phyloP scores from a whole-genome alignment of 1,140 invertebrate genomes.

The Hypsibius dujardini region DNA sequence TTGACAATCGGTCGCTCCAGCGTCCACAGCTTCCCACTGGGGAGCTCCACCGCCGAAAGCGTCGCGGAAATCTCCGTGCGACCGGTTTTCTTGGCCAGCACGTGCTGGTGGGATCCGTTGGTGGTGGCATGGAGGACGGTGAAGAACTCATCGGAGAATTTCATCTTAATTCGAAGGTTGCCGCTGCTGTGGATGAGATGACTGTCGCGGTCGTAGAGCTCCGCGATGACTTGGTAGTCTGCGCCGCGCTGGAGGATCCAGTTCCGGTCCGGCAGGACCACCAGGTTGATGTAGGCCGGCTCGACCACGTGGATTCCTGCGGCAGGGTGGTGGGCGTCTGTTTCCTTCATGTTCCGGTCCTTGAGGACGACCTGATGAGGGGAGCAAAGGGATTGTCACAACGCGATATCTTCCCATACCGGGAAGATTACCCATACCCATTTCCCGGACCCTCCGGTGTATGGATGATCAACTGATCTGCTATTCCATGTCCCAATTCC shows the following conservation, averaged over 20 bases:
- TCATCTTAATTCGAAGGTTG: slow-evolving; percentile 42
- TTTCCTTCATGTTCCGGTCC: slow-evolving; percentile 27
- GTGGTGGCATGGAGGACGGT: slow-evolving; percentile 39
- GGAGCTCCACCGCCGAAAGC: slow-evolving; percentile 36
- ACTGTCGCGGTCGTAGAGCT: slow-evolving; percentile 22
- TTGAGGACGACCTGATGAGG: slow-evolving; percentile 23
- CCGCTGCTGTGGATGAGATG: slow-evolving; percentile 22
- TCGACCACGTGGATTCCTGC: slow-evolving; percentile 33
- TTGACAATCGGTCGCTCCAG: neutral
- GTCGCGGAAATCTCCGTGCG: slow-evolving; percentile 35
- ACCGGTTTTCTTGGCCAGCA: slow-evolving; percentile 44
- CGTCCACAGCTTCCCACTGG: neutral
- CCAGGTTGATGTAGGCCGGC: slow-evolving; percentile 39
- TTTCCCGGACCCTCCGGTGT: too few relatives aligned
- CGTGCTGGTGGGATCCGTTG: slow-evolving; percentile 57
- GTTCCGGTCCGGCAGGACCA: slow-evolving; percentile 23
- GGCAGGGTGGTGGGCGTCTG: slow-evolving; percentile 31
- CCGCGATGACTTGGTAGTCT: slow-evolving; percentile 15
- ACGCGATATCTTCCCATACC: too few relatives aligned
- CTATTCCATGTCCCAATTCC: too few relatives aligned
- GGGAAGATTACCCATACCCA: too few relatives aligned
- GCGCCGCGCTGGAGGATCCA: slow-evolving; percentile 16
- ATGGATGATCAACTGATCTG: too few relatives aligned
- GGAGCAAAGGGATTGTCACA: too few relatives aligned
- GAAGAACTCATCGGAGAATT: slow-evolving; percentile 45